These are phyloP conservation scores for Hyles euphorbiae DNA, from an alignment of 1,140 invertebrate species.

Conservation along the genomic window DNA sequence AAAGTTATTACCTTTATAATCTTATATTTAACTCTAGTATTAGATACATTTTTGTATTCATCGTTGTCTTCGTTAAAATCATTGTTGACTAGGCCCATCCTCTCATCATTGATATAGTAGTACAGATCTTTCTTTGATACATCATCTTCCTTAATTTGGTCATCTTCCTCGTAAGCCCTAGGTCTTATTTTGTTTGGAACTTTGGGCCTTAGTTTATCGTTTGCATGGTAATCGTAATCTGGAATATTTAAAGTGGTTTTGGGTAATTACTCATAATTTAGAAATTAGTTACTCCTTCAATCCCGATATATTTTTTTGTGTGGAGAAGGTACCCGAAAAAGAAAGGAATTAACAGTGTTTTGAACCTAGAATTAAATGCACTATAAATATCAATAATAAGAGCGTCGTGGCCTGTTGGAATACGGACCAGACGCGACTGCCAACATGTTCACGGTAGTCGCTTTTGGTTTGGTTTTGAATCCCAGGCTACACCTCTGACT, in stretches of 20 bases:
- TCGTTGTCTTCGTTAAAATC: not conserved
- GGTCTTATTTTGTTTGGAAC: not conserved
- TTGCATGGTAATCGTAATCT: not conserved
- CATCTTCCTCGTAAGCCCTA: not conserved
- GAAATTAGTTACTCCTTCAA: too few species aligned
- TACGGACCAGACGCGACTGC: too few species aligned
- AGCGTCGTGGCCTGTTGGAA: too few species aligned
- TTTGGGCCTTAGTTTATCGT: not conserved
- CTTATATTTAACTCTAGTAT: conserved; percentile 21
- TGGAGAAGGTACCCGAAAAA: too few species aligned
- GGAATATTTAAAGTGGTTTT: not conserved
- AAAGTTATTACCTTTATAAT: conserved; percentile 23
- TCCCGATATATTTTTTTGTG: too few species aligned
- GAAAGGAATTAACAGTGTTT: too few species aligned
- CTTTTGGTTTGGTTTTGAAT: too few species aligned
- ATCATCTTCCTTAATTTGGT: not conserved
- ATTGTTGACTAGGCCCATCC: not conserved
- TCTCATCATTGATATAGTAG: conserved; percentile 21
- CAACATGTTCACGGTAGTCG: too few species aligned
- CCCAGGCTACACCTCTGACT: too few species aligned
- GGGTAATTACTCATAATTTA: too few species aligned
- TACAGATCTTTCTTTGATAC: conserved; percentile 13
- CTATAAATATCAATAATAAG: too few species aligned
- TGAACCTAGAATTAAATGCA: too few species aligned
- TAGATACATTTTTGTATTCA: not conserved